A percentile compares a stretch with the other conserved stretches of the same genome.
Conservation (phyloP, 2,113 vertebrate species). For the Gallinago jamesoni region DNA sequence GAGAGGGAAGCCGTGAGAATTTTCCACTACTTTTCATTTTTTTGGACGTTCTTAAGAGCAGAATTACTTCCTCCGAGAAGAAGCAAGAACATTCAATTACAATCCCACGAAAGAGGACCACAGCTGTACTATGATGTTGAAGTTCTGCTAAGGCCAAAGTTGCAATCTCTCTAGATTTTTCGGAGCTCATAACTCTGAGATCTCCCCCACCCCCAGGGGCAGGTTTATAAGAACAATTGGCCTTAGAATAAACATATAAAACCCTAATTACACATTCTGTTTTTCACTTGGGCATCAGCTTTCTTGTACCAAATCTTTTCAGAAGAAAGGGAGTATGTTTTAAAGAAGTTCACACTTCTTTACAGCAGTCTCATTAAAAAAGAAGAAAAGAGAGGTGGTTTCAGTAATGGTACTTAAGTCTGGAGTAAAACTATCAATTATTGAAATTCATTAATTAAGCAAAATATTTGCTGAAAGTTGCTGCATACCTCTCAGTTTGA, state of each 20-base stretch:
- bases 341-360: slow-evolving; percentile 9
- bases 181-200: neutral
- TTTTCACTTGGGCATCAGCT: neutral
- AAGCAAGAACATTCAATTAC: neutral
- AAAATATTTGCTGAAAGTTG: slow-evolving; percentile 73
- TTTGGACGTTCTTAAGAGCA: neutral
- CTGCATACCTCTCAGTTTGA: slow-evolving; percentile 52
- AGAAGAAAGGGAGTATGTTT: slow-evolving; percentile 15
- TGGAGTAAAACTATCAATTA: slow-evolving; percentile 64
- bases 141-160: neutral
- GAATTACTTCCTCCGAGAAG: neutral
- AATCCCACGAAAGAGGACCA: neutral
- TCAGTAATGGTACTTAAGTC: slow-evolving; percentile 60
- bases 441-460: slow-evolving; percentile 73
- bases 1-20: neutral
- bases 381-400: slow-evolving; percentile 31
- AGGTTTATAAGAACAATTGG: neutral
- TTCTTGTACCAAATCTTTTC: neutral
- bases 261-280: neutral
- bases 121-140: neutral
- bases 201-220: fast-evolving
- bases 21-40: neutral
- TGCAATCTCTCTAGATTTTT: neutral
- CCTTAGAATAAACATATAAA: neutral
- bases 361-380: slow-evolving; percentile 50